A percentile compares a stretch with the other conserved stretches of the same genome.
phyloP scores from a whole-genome alignment of 2,888 invertebrate genomes.

The Balanococcus diminutus region DNA sequence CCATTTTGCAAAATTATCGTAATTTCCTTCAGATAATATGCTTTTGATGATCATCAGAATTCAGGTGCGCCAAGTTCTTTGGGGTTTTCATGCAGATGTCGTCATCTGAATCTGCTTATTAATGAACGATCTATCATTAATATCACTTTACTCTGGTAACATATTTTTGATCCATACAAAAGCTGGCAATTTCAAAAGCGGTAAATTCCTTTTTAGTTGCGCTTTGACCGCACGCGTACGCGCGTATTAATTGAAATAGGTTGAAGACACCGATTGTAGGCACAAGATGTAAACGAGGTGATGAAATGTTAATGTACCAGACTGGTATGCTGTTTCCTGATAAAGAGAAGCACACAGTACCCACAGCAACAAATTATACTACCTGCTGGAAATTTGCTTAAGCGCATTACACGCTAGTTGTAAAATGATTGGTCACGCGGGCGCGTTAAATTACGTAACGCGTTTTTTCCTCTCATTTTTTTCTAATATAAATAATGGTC shows the following conservation, averaged over 20 bases:
- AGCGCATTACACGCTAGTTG: conserved; percentile 15
- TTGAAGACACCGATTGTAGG: neutral
- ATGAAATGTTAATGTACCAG: neutral
- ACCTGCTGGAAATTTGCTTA: neutral
- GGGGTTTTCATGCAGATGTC: too few species aligned
- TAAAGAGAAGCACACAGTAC: neutral
- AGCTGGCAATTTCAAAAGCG: too few species aligned
- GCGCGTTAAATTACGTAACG: conserved; percentile 4
- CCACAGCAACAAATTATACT: neutral
- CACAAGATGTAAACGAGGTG: neutral
- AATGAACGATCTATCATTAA: too few species aligned
- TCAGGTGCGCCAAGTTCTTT: too few species aligned
- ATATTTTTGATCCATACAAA: too few species aligned
- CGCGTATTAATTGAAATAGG: neutral
- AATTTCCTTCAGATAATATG: too few species aligned
- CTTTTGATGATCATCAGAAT: too few species aligned
- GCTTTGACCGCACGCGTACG: too few species aligned
- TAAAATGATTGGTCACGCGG: conserved; percentile 26
- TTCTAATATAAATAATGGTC: neutral
- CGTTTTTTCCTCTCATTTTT: neutral
- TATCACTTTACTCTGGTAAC: too few species aligned
- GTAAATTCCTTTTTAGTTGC: too few species aligned
- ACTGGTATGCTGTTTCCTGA: neutral
- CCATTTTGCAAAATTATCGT: too few species aligned
- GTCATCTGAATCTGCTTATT: too few species aligned